Base-by-base conservation (phyloP, 1,140 invertebrate species). In the Patella vulgata region DNA sequence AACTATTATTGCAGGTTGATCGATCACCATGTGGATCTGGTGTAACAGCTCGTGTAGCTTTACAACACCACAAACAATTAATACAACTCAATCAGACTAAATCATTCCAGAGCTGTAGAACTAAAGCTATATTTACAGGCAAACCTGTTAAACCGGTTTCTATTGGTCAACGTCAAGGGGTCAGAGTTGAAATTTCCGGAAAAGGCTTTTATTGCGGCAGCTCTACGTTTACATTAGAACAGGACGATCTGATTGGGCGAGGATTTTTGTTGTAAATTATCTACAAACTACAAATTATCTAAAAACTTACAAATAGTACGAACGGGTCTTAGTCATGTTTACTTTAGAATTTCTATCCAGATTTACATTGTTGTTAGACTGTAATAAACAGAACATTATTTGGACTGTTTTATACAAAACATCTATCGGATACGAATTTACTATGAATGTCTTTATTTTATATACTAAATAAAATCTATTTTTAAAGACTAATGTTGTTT, bases 1-100 rank as follows among this genome's bases (percentile, higher is more conserved):
- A n/a, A n/a, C n/a, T n/a, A n/a, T n/a, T n/a, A n/a, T n/a, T 68
- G 2, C 69, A 84, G 82, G 76, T 83, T 5, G 82, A 82, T 51
- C 66, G 82, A 40, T 74, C 77, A 25, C 82, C 82, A 1, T 76
- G 72, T 52, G 82, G 82, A 1, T 84, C 82, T 0, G 82, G 82
- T 6, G 68, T 71, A 0, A 73, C 80, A 3, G 79, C 81, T 17
- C 70, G 82, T 30, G 63, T 80, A 14, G 82, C 82, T 30, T 66
- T 80, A n/a, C 75, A 78, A 62, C 76, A 71, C 44, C 54, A 53
- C 27, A 74, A 70, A 47, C 63, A 71, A 12, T 59, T 63, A 27
- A 64, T 82, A 23, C 40, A 60, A 25, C 51, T 81, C 8, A 59
- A 66, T 31, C 74, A 82, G 42, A 62, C 9, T 28, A 67, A 72